These are phyloP conservation scores for Melanitta fusca DNA, from an alignment of 2,797 vertebrate species.

Conservation along the genomic window DNA sequence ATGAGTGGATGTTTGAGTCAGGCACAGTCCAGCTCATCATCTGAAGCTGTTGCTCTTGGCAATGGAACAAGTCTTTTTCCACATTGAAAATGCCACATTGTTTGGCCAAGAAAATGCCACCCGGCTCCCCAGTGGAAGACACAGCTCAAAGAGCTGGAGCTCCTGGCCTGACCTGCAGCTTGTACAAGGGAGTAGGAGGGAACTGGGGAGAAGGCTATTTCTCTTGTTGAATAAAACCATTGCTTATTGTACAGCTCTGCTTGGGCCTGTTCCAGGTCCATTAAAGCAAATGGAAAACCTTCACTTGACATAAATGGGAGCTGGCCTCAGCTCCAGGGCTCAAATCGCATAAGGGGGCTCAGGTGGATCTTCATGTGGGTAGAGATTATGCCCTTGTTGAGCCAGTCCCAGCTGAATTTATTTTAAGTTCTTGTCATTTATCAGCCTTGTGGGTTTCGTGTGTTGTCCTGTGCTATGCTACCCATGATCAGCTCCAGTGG, in stretches of 20 bases:
- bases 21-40: background rate
- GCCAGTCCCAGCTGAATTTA: background rate
- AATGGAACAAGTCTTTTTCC: background rate
- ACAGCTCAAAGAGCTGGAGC: background rate
- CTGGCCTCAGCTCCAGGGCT: background rate
- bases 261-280: background rate
- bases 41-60: background rate
- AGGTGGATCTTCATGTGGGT: constrained; percentile 1
- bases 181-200: background rate
- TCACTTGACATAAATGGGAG: constrained; percentile 6
- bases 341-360: background rate
- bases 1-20: background rate
- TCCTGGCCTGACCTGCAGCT: background rate
- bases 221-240: constrained; percentile 11
- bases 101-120: background rate
- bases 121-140: fast-evolving
- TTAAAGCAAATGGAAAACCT: constrained; percentile 43
- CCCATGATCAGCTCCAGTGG: background rate
- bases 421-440: background rate
- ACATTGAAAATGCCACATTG: background rate
- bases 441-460: background rate
- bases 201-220: background rate
- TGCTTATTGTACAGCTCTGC: background rate
- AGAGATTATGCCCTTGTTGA: background rate
- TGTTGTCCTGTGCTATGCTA: background rate